phyloP scores from a whole-genome alignment of 2,797 vertebrate genomes.

The Poecilia wingei region DNA sequence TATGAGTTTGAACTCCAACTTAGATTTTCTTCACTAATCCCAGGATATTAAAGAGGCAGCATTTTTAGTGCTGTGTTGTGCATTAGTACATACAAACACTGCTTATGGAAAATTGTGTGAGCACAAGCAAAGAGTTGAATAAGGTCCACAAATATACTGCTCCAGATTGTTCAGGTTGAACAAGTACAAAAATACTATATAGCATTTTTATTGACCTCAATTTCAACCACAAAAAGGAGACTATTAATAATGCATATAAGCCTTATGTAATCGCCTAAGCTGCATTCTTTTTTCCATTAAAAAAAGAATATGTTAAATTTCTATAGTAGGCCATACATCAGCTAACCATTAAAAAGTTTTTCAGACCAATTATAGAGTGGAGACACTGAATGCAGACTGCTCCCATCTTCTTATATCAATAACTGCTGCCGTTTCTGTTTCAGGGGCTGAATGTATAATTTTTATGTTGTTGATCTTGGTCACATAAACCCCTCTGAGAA shows the following conservation, averaged over 20 bases:
- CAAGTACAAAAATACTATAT: background rate
- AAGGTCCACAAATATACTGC: slow-evolving; percentile 3
- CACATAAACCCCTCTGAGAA: slow-evolving; percentile 43
- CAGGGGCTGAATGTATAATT: slow-evolving; percentile 60
- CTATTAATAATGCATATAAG: slow-evolving; percentile 5
- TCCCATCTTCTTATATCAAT: slow-evolving; percentile 46
- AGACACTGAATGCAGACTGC: slow-evolving; percentile 17
- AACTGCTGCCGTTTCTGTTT: slow-evolving; percentile 57
- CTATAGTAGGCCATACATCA: slow-evolving; percentile 9
- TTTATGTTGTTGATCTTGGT: slow-evolving; percentile 71
- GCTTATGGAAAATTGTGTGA: background rate
- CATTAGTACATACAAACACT: background rate
- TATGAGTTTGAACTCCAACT: background rate
- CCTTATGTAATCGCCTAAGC: background rate
- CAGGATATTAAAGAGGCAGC: background rate
- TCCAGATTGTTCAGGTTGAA: background rate
- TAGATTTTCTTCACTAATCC: background rate
- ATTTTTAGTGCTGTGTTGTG: background rate
- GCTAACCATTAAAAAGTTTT: slow-evolving; percentile 27
- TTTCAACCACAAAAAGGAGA: slow-evolving; percentile 7
- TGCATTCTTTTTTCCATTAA: background rate
- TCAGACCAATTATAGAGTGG: background rate
- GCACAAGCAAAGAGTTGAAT: background rate
- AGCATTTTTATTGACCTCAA: slow-evolving; percentile 10
- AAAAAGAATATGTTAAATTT: background rate